Base-by-base conservation (phyloP, 2,888 invertebrate species). In the Oxytorus armatus region DNA sequence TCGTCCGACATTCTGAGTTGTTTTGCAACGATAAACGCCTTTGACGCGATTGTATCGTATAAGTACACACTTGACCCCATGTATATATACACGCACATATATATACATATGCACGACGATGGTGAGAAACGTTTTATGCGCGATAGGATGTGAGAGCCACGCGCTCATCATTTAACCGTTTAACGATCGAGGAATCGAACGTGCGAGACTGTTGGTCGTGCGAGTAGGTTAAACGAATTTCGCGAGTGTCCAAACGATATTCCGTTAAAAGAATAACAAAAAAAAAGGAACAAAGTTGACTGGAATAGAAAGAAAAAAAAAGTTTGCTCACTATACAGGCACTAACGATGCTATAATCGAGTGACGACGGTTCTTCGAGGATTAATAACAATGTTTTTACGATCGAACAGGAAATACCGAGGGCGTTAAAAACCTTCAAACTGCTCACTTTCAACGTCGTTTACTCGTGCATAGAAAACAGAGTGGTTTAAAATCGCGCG, bases 211-310 rank as follows among this genome's bases (percentile, higher is more conserved):
- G 47, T 11, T 4, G 16, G 47, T 16, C 47, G 16, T 14, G 47
- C n/a, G 47, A 4, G 14, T 11, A 8, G 33, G 11, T 8, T 3
- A 33, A 23, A 55, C 14, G 68, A 36, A 68, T 68, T 68, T 53
- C 42, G 68, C 16, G 53, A 42, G 68, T 68, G 53, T 25, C 21
- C 53, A 16, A 68, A 51, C 51, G 68, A 42, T 42, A 23, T 36
- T 29, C 1, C 0, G 23, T 25, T 8, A 14, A 23, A 21, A 51
- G 21, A 36, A 33, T 3, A 11, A 51, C 4, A 21, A 25, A 23
- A 16, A 29, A 4, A 16, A 18, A 29, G 8, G n/a, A 63, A 44
- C 8, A 18, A 36, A n/a, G 11, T 39, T 39, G 39, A 39, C 5
- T 39, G 39, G 3, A 39, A 39, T 8, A 3, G 29, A 29, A 29